Conservation (phyloP, 2,797 vertebrate species). For the Microtus californicus region DNA sequence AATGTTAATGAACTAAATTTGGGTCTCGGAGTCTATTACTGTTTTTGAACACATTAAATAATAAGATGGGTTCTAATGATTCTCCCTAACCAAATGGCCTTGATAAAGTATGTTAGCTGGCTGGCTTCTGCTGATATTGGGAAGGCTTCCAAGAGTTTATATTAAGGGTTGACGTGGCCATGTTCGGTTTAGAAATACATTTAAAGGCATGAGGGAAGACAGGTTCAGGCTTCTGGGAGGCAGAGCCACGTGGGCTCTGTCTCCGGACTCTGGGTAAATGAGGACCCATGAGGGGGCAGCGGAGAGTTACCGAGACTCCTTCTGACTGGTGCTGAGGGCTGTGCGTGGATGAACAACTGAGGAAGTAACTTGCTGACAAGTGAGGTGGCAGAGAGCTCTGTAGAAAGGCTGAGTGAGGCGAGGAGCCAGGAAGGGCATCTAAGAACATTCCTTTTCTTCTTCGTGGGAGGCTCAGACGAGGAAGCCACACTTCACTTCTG, state of each 20-base stretch:
- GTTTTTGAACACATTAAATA: constrained; percentile 30
- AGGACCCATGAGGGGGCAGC: rapidly evolving
- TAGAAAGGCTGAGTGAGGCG: not conserved
- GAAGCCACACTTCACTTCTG: not conserved
- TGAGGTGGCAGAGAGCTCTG: not conserved
- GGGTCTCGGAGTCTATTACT: not conserved
- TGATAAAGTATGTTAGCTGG: not conserved
- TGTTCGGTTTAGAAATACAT: constrained; percentile 4
- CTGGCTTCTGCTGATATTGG: not conserved
- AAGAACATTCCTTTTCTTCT: not conserved
- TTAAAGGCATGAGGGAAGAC: not conserved
- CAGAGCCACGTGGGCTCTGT: not conserved
- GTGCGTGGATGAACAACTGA: not conserved
- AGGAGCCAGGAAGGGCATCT: not conserved
- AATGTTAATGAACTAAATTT: not conserved
- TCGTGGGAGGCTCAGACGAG: not conserved
- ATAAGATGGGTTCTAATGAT: not conserved
- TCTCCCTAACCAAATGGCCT: not conserved
- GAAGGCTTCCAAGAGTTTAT: not conserved
- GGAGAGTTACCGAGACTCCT: not conserved
- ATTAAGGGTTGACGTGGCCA: not conserved
- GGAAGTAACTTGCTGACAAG: not conserved
- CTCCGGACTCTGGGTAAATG: not conserved
- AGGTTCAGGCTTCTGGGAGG: not conserved
- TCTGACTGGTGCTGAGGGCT: not conserved